Conservation (phyloP, 2,888 invertebrate genomes). For the Thelaira solivaga region DNA sequence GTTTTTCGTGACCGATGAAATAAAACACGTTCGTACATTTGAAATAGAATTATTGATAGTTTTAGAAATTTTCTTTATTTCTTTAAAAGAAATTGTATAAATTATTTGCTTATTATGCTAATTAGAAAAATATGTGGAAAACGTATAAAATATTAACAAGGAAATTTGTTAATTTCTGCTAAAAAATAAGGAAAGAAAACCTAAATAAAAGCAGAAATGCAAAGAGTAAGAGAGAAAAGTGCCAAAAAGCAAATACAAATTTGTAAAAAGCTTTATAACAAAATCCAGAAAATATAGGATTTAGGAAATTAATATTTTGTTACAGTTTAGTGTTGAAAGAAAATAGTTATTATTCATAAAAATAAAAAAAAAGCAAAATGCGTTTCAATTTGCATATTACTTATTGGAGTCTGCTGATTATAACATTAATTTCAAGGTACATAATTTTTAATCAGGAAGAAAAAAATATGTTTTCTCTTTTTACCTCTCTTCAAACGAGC, state of each 20-base stretch:
- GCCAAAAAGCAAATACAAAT: slow-evolving; percentile 43
- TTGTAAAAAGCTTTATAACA: slow-evolving; percentile 5
- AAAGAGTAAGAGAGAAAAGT: slow-evolving; percentile 46
- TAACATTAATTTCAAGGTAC: slow-evolving; percentile 64
- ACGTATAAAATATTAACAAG: not conserved
- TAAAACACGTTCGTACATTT: slow-evolving; percentile 29
- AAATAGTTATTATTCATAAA: not conserved
- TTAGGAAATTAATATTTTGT: not conserved
- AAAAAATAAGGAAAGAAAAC: slow-evolving; percentile 25
- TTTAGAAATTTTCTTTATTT: slow-evolving; percentile 15
- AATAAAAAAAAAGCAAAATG: slow-evolving; percentile 60
- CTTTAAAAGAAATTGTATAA: slow-evolving; percentile 19
- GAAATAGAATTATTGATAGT: not conserved
- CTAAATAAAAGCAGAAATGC: slow-evolving; percentile 44
- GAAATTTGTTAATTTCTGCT: slow-evolving; percentile 27
- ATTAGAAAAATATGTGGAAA: not conserved
- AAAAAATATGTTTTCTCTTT: not conserved
- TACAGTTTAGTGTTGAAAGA: not conserved
- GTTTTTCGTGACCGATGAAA: slow-evolving; percentile 51
- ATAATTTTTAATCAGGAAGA: not conserved
- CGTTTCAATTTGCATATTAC: slow-evolving; percentile 58
- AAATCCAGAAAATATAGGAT: not conserved
- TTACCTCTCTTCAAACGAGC: not conserved
- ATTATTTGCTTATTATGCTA: slow-evolving; percentile 18
- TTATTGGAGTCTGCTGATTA: slow-evolving; percentile 59